These are phyloP conservation scores for Dissostichus mawsoni DNA, from an alignment of 2,113 vertebrate genomes.

Conservation along the genomic window DNA sequence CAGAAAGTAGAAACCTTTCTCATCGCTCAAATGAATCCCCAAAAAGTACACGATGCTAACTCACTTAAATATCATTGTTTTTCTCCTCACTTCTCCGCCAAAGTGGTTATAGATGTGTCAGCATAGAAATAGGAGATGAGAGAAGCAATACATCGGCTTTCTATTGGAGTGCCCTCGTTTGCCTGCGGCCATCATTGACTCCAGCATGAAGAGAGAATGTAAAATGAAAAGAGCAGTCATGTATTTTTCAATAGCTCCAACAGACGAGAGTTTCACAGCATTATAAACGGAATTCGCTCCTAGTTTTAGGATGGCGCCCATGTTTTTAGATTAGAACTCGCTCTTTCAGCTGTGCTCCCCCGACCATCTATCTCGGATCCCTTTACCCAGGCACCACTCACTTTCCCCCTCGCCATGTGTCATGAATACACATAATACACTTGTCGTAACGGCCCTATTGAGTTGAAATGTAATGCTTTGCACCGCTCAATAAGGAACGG, in stretches of 20 bases:
- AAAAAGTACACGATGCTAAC: conserved; percentile 65
- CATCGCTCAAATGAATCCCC: conserved; percentile 31
- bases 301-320: conserved; percentile 68
- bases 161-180: conserved; percentile 63
- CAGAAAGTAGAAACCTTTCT: conserved; percentile 51
- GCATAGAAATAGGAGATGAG: conserved; percentile 67
- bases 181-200: conserved; percentile 81
- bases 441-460: conserved; percentile 44
- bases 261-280: conserved; percentile 78
- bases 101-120: conserved; percentile 63
- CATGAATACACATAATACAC: conserved; percentile 43
- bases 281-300: conserved; percentile 72
- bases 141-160: conserved; percentile 68
- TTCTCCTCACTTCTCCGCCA: conserved; percentile 51
- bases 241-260: conserved; percentile 82
- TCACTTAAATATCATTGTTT: conserved; percentile 70
- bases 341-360: conserved; percentile 54
- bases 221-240: conserved; percentile 82
- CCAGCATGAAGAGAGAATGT: conserved; percentile 79
- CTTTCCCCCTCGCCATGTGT: conserved; percentile 27
- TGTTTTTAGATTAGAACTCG: conserved; percentile 78
- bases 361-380: conserved; percentile 55
- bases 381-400: conserved; percentile 25
- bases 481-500: conserved; percentile 2
- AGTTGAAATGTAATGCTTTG: conserved; percentile 41